Evolutionary conservation across 2,888 invertebrate species (phyloP).

Genomic region (Drosophila phalerata): DNA sequence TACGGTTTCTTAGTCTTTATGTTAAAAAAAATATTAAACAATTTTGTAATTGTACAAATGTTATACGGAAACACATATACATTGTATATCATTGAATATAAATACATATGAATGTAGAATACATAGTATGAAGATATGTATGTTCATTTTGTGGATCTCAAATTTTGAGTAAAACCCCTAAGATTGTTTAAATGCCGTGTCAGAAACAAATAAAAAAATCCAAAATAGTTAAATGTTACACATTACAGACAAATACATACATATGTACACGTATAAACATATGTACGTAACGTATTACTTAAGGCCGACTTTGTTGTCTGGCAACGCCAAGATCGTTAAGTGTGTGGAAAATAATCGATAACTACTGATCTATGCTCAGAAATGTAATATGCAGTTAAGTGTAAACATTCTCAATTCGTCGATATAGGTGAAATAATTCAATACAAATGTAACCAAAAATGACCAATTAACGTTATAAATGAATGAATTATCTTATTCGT

Average conservation of each 20-base stretch:
- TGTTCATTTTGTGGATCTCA: neutral
- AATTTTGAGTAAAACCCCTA: neutral
- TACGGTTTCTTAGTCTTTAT: neutral
- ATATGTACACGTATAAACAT: neutral
- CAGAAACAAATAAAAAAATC: neutral
- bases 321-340: slow-evolving; percentile 42
- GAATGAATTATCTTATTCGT: neutral
- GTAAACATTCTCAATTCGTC: slow-evolving; percentile 12
- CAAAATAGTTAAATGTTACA: slow-evolving; percentile 1
- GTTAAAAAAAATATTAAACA: slow-evolving; percentile 1
- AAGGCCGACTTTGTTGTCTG: slow-evolving; percentile 20
- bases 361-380: slow-evolving; percentile 27
- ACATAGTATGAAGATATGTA: neutral
- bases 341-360: slow-evolving; percentile 38
- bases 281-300: neutral
- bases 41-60: neutral
- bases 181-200: neutral
- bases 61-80: neutral
- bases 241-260: neutral
- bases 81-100: neutral
- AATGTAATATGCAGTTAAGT: slow-evolving; percentile 8
- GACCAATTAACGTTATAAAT: neutral
- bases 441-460: neutral
- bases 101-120: neutral
- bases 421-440: slow-evolving; percentile 8